Percentiles rank a stretch among this genome's conserved stretches.
Conservation (phyloP, 2,888 invertebrate species). For the Cactoblastis cactorum region DNA sequence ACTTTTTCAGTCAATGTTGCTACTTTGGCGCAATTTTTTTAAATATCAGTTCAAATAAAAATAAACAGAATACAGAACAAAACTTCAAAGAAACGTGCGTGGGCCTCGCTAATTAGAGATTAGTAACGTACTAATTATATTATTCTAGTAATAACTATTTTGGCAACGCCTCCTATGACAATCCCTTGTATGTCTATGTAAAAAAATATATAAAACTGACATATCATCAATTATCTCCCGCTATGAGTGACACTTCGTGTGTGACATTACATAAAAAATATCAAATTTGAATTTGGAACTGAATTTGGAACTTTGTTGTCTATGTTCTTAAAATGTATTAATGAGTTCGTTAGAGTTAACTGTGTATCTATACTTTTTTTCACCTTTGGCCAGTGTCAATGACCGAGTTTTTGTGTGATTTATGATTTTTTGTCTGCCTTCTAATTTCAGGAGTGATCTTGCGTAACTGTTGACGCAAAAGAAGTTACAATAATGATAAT, state of each 20-base stretch:
- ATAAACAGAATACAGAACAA: neutral
- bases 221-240: slow-evolving; percentile 60
- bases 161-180: slow-evolving; percentile 5
- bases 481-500: neutral
- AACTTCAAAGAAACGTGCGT: neutral
- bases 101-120: slow-evolving; percentile 2
- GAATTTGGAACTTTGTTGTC: slow-evolving; percentile 10
- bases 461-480: slow-evolving; percentile 3
- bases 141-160: neutral
- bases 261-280: slow-evolving; percentile 35
- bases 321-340: slow-evolving; percentile 9
- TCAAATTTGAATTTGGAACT: slow-evolving; percentile 13
- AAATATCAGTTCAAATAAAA: neutral
- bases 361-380: slow-evolving; percentile 2
- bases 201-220: slow-evolving; percentile 30
- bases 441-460: slow-evolving; percentile 8
- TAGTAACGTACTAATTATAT: neutral
- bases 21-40: too few relatives aligned
- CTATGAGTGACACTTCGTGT: slow-evolving; percentile 46
- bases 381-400: slow-evolving; percentile 2
- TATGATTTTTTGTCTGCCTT: slow-evolving; percentile 8
- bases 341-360: slow-evolving; percentile 6
- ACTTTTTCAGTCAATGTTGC: too few relatives aligned
- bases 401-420: slow-evolving; percentile 8
- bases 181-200: slow-evolving; percentile 11